Percentiles rank a stretch among this genome's conserved stretches.
Conservation (phyloP, 2,113 vertebrate species). For the Pachycephala philippinensis region DNA sequence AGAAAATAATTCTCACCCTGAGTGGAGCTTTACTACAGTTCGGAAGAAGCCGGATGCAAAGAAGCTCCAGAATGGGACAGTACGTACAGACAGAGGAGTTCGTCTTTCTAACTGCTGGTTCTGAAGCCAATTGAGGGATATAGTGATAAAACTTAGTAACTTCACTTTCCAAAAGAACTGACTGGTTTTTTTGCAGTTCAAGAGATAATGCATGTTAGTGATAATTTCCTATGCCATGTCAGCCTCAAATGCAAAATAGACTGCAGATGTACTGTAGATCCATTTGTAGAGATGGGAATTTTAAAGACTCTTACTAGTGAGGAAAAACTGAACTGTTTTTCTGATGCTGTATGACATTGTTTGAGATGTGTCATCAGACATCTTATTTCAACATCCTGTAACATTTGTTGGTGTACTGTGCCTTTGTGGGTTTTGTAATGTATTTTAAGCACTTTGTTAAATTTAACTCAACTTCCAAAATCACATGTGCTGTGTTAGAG, state of each 20-base stretch:
- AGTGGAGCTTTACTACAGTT: conserved; percentile 94
- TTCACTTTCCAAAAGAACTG: neutral
- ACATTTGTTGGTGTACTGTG: neutral
- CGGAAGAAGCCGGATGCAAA: conserved; percentile 88
- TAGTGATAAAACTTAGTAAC: neutral
- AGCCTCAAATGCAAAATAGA: neutral
- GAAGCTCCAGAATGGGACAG: conserved; percentile 87
- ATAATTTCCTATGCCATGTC: neutral
- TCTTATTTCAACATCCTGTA: neutral
- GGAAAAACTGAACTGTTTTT: neutral
- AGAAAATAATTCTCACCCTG: conserved; percentile 82
- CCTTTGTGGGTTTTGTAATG: neutral
- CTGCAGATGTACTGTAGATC: too few species aligned
- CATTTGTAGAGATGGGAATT: neutral
- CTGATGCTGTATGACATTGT: neutral
- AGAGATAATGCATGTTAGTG: neutral
- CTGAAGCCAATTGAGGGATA: neutral
- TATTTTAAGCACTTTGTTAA: neutral
- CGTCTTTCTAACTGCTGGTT: neutral
- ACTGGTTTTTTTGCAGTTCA: neutral
- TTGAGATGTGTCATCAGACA: neutral
- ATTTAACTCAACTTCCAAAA: neutral
- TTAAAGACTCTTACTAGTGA: neutral
- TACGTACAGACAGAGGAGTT: conserved; percentile 47
- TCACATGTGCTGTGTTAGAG: neutral